phyloP scores from a whole-genome alignment of 2,113 vertebrate species.

The Percina caprodes region DNA sequence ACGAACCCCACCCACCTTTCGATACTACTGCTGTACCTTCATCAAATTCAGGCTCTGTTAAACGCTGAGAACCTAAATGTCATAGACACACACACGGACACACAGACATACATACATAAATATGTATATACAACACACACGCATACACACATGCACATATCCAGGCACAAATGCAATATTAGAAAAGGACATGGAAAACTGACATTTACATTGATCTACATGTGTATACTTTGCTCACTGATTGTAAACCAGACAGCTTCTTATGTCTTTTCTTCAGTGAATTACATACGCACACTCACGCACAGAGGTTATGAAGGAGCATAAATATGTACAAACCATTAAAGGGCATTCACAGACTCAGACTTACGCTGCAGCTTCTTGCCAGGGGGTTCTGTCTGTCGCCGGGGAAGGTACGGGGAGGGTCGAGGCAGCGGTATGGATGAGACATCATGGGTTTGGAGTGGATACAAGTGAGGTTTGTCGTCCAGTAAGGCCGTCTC shows the following conservation, averaged over 20 bases:
- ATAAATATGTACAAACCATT: background rate
- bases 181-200: constrained; percentile 37
- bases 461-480: constrained; percentile 98
- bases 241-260: background rate
- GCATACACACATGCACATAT: constrained; percentile 53
- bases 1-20: constrained; percentile 92
- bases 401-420: constrained; percentile 94
- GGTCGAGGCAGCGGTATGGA: constrained; percentile 97
- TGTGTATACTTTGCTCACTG: constrained; percentile 2
- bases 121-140: constrained; percentile 22
- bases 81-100: constrained; percentile 68
- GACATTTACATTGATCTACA: constrained; percentile 34
- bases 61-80: constrained; percentile 97
- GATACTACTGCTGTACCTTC: constrained; percentile 95
- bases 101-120: constrained; percentile 24
- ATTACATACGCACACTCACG: background rate
- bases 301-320: constrained; percentile 14
- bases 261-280: background rate
- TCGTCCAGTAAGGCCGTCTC: constrained; percentile 97
- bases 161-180: constrained; percentile 38
- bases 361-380: constrained; percentile 98
- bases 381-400: constrained; percentile 90
- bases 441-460: constrained; percentile 96
- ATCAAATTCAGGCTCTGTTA: constrained; percentile 94
- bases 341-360: background rate